Evolutionary conservation across 2,113 vertebrate species (phyloP).

Genomic region (Pluvianellus socialis): DNA sequence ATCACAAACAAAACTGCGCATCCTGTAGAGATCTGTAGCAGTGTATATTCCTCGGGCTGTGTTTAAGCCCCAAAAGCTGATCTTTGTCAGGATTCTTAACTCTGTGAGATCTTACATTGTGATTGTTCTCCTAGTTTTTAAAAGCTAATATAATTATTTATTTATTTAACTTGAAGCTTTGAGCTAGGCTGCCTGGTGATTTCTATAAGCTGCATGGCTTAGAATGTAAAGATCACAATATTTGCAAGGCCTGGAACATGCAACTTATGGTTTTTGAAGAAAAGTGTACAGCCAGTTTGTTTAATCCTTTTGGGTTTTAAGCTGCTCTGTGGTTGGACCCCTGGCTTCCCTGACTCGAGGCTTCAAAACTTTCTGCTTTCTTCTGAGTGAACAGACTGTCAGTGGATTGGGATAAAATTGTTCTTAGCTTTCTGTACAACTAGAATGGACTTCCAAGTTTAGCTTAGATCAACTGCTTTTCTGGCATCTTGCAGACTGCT

Average conservation of each 20-base stretch:
- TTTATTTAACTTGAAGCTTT: background rate
- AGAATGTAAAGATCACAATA: background rate
- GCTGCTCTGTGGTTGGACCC: background rate
- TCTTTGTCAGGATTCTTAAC: background rate
- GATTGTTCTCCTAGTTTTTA: background rate
- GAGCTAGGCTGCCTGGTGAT: background rate
- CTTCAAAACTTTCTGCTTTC: background rate
- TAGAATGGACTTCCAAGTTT: background rate
- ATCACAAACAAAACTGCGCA: background rate
- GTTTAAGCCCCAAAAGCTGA: background rate
- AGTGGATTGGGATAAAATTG: background rate
- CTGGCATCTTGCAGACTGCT: background rate
- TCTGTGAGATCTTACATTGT: background rate
- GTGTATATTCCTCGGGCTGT: background rate
- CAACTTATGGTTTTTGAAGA: background rate
- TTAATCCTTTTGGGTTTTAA: conserved; percentile 6
- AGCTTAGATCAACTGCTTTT: background rate
- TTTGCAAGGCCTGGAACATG: background rate
- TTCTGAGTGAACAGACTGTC: background rate
- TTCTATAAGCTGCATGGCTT: background rate
- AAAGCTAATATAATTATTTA: background rate
- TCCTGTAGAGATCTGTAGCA: background rate
- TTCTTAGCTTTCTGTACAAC: background rate
- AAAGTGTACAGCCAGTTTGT: background rate
- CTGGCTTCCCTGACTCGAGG: background rate